Conservation (phyloP, 1,140 invertebrate genomes). For the Plutomurus gul region DNA sequence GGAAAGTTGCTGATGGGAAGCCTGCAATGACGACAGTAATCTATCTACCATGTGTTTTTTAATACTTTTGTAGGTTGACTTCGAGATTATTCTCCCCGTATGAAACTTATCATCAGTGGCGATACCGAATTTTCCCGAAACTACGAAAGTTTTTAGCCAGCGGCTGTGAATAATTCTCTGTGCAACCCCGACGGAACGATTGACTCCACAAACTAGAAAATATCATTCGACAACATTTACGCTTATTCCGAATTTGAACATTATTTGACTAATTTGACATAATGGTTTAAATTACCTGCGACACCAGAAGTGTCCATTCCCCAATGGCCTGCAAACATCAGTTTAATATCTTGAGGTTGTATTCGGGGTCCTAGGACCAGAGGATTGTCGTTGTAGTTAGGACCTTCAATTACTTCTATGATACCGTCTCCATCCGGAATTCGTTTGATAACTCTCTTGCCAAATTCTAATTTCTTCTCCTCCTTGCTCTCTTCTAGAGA, state of each 20-base stretch:
- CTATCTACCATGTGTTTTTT: constrained; percentile 69
- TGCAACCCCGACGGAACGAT: constrained; percentile 65
- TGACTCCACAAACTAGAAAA: constrained; percentile 71
- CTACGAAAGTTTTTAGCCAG: constrained; percentile 70
- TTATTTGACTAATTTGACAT: not conserved
- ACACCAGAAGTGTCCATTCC: constrained; percentile 71
- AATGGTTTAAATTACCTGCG: constrained; percentile 62
- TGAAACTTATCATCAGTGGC: constrained; percentile 76
- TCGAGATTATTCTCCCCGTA: constrained; percentile 73
- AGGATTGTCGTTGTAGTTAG: constrained; percentile 71
- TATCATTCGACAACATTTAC: constrained; percentile 31
- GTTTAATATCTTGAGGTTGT: constrained; percentile 56
- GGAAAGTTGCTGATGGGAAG: constrained; percentile 79
- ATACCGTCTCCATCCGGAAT: constrained; percentile 27
- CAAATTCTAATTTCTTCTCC: constrained; percentile 55
- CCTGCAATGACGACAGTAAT: constrained; percentile 74
- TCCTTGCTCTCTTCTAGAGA: constrained; percentile 59
- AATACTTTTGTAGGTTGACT: constrained; percentile 72
- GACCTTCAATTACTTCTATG: constrained; percentile 48
- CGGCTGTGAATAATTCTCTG: constrained; percentile 63
- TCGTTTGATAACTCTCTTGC: constrained; percentile 57
- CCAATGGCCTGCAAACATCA: constrained; percentile 66
- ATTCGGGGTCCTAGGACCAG: constrained; percentile 76
- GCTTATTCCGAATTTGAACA: not conserved
- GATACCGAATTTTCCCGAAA: constrained; percentile 77